Percentiles rank a stretch among this genome's conserved stretches.
Conservation (phyloP, 2,113 vertebrate species). For the Neogale vison region DNA sequence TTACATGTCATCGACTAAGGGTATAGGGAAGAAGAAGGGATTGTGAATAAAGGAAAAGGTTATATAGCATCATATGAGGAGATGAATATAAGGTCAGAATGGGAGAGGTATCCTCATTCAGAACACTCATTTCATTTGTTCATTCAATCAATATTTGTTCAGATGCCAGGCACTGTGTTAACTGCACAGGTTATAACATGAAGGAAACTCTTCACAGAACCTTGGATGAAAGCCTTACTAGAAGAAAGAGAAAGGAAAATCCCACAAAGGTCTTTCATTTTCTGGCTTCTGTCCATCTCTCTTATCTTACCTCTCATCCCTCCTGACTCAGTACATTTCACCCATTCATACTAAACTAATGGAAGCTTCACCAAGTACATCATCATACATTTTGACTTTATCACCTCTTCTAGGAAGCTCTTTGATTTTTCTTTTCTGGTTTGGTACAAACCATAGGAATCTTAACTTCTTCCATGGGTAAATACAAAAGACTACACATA, state of each 20-base stretch:
- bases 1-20: background rate
- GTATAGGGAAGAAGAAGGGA: background rate
- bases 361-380: background rate
- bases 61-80: background rate
- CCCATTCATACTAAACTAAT: background rate
- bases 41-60: background rate
- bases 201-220: background rate
- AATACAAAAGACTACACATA: background rate
- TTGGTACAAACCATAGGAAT: background rate
- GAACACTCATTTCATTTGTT: background rate
- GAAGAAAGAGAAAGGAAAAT: background rate
- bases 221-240: background rate
- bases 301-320: background rate
- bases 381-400: background rate
- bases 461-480: background rate
- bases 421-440: background rate
- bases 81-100: background rate
- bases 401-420: background rate
- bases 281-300: background rate
- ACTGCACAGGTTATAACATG: background rate
- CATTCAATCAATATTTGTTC: background rate
- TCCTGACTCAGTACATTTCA: background rate
- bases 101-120: background rate
- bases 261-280: background rate
- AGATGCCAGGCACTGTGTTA: background rate